Base-by-base conservation (phyloP, 2,113 vertebrate genomes). In the Furnarius figulus region DNA sequence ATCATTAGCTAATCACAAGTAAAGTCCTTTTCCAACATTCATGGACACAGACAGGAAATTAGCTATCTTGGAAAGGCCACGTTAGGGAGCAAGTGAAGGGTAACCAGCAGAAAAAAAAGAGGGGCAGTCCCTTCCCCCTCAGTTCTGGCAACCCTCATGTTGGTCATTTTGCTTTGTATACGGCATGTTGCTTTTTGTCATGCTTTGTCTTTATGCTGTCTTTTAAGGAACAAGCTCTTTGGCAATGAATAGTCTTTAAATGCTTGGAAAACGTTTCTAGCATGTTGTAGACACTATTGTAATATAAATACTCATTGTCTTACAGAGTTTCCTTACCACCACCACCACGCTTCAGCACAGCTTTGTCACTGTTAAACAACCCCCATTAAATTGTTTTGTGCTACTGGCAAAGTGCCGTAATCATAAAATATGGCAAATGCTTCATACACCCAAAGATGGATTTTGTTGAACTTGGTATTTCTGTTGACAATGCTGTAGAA, bases 211-310 rank as follows among this genome's bases (percentile, higher is more conserved):
- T 91, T 84, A 70, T 0, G 0, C 65, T 72, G n/a, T 93, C 65
- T 85, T 79, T 88, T 78, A 88, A 81, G 33, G 12, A 82, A 85
- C 49, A 91, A 85, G 39, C 19, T 74, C 33, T 90, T 59, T 47
- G 56, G n/a, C 65, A 90, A 89, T 78, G 68, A 96, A 92, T 37
- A 92, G 85, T 40, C 87, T 95, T 85, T 63, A 85, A 28, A 47
- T 9, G 50, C 53, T 73, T 68, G n/a, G 73, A 89, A 93, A 94
- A 90, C 52, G 70, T 88, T 87, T 85, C 65, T 65, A 93, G 39
- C 76, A 72, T 56, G 76, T 68, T 86, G 73, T 30, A 93, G 75
- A 87, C 59, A 71, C 35, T 52, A 86, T 8, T 95, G 85, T 61
- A 74, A 75, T 65, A 88, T 27, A 92, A 93, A 88, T 46, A 82